phyloP scores from a whole-genome alignment of 2,888 invertebrate species.

The Pasiphila rectangulata region DNA sequence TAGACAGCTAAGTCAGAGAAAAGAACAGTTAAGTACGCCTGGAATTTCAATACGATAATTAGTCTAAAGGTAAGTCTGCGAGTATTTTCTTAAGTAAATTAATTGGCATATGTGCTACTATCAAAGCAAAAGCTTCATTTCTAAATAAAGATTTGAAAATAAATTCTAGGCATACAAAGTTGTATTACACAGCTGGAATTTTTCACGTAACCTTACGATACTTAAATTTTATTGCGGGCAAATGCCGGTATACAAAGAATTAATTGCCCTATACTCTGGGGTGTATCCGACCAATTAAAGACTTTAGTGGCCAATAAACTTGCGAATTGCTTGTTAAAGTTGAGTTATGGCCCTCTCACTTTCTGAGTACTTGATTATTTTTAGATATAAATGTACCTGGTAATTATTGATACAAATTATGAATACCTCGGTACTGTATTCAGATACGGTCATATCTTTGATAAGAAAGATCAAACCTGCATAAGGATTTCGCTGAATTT shows the following conservation, averaged over 20 bases:
- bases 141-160: too few species aligned
- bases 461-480: background rate
- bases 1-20: too few species aligned
- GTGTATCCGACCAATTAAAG: conserved; percentile 59
- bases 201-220: conserved; percentile 39
- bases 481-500: background rate
- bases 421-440: too few species aligned
- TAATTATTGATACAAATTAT: background rate
- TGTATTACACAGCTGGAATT: conserved; percentile 33
- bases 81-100: too few species aligned
- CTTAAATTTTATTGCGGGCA: conserved; percentile 37
- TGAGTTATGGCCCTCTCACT: conserved; percentile 44
- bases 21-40: too few species aligned
- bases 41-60: too few species aligned
- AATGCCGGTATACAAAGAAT: conserved; percentile 43
- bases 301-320: conserved; percentile 56
- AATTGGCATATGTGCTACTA: too few species aligned
- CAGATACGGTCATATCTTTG: background rate
- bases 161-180: conserved; percentile 9
- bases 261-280: conserved; percentile 51
- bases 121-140: too few species aligned
- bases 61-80: too few species aligned
- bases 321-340: conserved; percentile 57
- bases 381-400: conserved; percentile 13
- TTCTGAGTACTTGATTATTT: conserved; percentile 34